Evolutionary conservation across 2,113 vertebrate species (phyloP).

Genomic region (Channa maculata): DNA sequence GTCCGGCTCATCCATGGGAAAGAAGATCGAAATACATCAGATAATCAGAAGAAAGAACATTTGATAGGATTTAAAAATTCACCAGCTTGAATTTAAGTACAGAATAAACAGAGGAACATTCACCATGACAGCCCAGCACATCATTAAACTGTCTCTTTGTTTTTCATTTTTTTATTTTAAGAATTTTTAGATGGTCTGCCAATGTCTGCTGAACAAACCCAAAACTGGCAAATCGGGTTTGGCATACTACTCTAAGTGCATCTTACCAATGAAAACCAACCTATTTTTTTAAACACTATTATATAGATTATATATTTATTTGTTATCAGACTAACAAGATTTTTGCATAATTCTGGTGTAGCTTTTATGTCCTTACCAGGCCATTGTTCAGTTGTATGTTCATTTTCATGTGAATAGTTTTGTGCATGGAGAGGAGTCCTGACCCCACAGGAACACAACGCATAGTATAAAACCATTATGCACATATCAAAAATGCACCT

Average conservation of each 20-base stretch:
- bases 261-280: not conserved
- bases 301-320: no score
- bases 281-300: slow-evolving; percentile 1
- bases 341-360: no score
- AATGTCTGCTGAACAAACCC: slow-evolving; percentile 7
- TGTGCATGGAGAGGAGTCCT: no score
- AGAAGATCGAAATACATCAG: not conserved
- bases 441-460: no score
- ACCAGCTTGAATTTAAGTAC: not conserved
- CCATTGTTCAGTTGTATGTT: no score
- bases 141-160: not conserved
- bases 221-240: not conserved
- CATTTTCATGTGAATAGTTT: no score
- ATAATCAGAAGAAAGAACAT: slow-evolving; percentile 1
- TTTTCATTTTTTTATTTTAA: not conserved
- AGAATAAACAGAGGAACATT: slow-evolving; percentile 12
- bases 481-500: no score
- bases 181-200: slow-evolving; percentile 2
- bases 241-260: not conserved
- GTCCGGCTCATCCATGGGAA: slow-evolving; percentile 14
- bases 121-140: not conserved
- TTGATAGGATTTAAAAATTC: not conserved
- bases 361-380: no score
- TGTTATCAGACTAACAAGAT: no score
- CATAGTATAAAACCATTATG: no score